Evolutionary conservation across 2,113 vertebrate species (phyloP).

Genomic region (Semnornis frantzii): DNA sequence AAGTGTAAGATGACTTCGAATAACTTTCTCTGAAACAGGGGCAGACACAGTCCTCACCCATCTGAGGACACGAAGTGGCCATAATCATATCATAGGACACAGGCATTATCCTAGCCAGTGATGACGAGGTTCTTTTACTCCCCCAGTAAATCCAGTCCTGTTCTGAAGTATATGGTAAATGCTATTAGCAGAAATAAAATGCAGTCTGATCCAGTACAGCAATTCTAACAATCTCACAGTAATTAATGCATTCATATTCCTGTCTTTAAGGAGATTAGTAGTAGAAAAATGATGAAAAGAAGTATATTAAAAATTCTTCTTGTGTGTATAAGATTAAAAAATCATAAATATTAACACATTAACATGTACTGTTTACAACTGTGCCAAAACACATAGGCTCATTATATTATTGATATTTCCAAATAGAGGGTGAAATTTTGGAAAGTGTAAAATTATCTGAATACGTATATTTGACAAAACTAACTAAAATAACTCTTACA

Average conservation of each 20-base stretch:
- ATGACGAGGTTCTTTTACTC: neutral
- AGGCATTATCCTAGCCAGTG: accelerated
- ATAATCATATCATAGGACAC: neutral
- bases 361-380: constrained; percentile 49
- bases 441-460: constrained; percentile 53
- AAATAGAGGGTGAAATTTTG: constrained; percentile 53
- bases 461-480: constrained; percentile 41
- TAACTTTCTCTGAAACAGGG: neutral
- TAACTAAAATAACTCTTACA: constrained; percentile 37
- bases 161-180: neutral
- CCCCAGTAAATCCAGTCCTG: neutral
- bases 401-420: constrained; percentile 53
- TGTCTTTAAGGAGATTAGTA: constrained; percentile 4
- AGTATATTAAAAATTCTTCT: constrained; percentile 1
- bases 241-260: neutral
- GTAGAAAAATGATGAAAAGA: neutral
- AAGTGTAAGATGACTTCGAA: neutral
- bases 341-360: constrained; percentile 65
- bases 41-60: neutral
- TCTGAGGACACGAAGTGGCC: neutral
- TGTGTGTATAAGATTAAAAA: constrained; percentile 42
- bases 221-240: neutral
- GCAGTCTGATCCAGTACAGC: neutral
- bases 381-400: constrained; percentile 57
- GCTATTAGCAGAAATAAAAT: neutral